phyloP scores from a whole-genome alignment of 2,113 vertebrate genomes.

The Alligator sinensis region DNA sequence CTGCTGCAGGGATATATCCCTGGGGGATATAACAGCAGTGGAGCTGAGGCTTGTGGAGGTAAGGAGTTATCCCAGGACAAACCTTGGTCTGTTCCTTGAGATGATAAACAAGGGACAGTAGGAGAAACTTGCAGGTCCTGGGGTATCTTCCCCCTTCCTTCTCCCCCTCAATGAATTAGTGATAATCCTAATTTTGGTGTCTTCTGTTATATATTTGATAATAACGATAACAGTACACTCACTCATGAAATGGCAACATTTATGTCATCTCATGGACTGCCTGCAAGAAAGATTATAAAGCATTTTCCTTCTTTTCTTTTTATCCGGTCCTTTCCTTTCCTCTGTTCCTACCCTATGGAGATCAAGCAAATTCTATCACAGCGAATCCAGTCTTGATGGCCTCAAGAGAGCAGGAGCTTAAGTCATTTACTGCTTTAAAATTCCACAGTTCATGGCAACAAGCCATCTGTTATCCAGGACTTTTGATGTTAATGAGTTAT shows the following conservation, averaged over 20 bases:
- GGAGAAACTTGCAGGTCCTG: no score
- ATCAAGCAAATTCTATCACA: not conserved
- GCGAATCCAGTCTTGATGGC: not conserved
- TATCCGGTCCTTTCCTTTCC: not conserved
- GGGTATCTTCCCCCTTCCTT: no score
- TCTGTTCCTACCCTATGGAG: not conserved
- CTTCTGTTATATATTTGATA: not conserved
- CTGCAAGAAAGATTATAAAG: not conserved
- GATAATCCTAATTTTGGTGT: not conserved
- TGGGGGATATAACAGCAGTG: no score
- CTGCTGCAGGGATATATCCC: no score
- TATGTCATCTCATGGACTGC: fast-evolving
- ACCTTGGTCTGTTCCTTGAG: no score
- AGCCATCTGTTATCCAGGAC: not conserved
- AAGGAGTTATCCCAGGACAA: no score
- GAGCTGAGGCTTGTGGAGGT: no score
- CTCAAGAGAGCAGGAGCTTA: fast-evolving
- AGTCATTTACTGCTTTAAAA: not conserved
- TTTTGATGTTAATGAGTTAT: not conserved
- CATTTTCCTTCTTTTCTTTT: not conserved
- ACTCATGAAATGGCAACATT: not conserved
- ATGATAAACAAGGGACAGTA: no score
- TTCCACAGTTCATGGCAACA: not conserved
- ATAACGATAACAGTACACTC: not conserved
- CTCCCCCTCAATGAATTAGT: no score